Conservation (phyloP, 2,113 vertebrate species). For the Sorex araneus region DNA sequence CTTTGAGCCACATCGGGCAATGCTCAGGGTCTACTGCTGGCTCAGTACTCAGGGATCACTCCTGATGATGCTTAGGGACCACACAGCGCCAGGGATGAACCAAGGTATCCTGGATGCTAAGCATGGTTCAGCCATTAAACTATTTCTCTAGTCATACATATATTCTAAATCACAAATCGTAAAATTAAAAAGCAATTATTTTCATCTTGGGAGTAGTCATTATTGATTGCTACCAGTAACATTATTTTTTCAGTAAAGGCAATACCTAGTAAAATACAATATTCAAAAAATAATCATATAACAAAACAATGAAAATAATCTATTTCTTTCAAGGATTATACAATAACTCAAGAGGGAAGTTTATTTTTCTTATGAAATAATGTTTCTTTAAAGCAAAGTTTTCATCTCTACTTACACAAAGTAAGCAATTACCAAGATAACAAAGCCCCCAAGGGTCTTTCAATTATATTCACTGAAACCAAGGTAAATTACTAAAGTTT, state of each 20-base stretch:
- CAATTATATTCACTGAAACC: constrained; percentile 46
- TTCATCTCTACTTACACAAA: constrained; percentile 54
- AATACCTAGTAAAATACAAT: constrained; percentile 15
- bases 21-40: too few species aligned
- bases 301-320: constrained; percentile 4
- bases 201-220: constrained; percentile 8
- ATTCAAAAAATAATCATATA: constrained; percentile 65
- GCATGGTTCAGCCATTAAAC: too few species aligned
- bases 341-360: not conserved
- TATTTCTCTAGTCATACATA: not conserved
- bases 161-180: constrained; percentile 28
- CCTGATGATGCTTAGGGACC: too few species aligned
- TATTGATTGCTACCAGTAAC: constrained; percentile 21
- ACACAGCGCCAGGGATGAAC: too few species aligned
- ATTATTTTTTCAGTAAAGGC: not conserved
- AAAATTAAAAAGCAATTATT: constrained; percentile 63
- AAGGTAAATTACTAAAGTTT: constrained; percentile 60
- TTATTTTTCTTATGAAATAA: constrained; percentile 69
- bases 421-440: constrained; percentile 53
- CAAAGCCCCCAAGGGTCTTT: not conserved
- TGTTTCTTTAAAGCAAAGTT: constrained; percentile 56
- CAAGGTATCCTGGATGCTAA: too few species aligned
- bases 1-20: too few species aligned
- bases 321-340: constrained; percentile 40
- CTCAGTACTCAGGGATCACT: too few species aligned